Evolutionary conservation across 2,888 invertebrate genomes (phyloP).

Genomic region (Heteropelma amictum): DNA sequence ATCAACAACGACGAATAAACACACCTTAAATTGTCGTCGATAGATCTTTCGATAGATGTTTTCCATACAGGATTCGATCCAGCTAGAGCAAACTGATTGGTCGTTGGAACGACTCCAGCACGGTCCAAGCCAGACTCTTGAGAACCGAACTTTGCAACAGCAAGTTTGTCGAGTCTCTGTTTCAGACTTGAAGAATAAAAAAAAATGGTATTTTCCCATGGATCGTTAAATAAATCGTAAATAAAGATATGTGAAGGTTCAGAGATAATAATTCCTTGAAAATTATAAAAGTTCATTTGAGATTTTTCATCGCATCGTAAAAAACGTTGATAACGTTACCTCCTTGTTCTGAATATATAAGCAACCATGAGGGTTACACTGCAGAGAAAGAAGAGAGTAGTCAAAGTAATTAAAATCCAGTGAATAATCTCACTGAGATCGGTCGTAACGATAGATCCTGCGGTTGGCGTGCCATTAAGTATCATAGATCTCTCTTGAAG

Average conservation of each 20-base stretch:
- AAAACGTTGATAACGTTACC: constrained; percentile 73
- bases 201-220: background rate
- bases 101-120: constrained; percentile 81
- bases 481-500: constrained; percentile 75
- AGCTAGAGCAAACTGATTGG: constrained; percentile 85
- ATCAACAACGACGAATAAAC: too few species aligned
- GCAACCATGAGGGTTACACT: constrained; percentile 80
- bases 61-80: constrained; percentile 87
- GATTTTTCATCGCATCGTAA: background rate
- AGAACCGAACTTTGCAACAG: constrained; percentile 83
- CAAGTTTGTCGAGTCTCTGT: constrained; percentile 82
- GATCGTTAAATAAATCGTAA: too few species aligned
- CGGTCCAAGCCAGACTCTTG: constrained; percentile 82
- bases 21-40: constrained; percentile 81
- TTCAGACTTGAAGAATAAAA: constrained; percentile 78
- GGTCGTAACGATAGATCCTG: constrained; percentile 69
- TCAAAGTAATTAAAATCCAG: constrained; percentile 80
- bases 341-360: constrained; percentile 81
- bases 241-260: background rate
- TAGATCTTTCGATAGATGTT: constrained; percentile 72
- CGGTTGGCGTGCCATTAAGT: constrained; percentile 79
- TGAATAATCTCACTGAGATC: constrained; percentile 77
- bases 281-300: background rate
- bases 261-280: background rate
- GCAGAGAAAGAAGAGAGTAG: constrained; percentile 79